Conservation (phyloP, 2,888 invertebrate species). For the Macropis europaea region DNA sequence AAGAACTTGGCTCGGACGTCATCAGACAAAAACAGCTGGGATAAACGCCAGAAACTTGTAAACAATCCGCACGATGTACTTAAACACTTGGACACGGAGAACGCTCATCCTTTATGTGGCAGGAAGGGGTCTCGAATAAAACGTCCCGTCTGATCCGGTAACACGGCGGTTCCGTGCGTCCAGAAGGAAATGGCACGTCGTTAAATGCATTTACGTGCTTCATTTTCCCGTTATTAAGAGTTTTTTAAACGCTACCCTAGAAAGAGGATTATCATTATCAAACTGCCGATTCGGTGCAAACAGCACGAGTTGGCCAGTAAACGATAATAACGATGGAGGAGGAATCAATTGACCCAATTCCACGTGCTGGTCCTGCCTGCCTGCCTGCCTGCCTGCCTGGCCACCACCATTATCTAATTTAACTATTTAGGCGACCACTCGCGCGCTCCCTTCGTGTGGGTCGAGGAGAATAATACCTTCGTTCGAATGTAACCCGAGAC, state of each 20-base stretch:
- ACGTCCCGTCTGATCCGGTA: neutral
- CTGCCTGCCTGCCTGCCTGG: constrained; percentile 44
- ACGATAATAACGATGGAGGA: constrained; percentile 53
- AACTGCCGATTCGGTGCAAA: constrained; percentile 38
- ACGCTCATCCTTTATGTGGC: neutral
- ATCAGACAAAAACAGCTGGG: constrained; percentile 18
- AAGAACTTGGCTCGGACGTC: constrained; percentile 21
- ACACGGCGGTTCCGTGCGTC: neutral
- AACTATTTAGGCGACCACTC: constrained; percentile 70
- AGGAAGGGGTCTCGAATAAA: neutral
- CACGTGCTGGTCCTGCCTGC: constrained; percentile 54
- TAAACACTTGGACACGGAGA: constrained; percentile 1
- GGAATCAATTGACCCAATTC: constrained; percentile 75
- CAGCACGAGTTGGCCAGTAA: constrained; percentile 44
- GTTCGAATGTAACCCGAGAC: constrained; percentile 34
- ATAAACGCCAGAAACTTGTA: constrained; percentile 19
- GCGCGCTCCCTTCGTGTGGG: constrained; percentile 16
- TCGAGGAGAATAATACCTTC: constrained; percentile 38
- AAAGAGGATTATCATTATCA: constrained; percentile 33
- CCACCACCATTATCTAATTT: constrained; percentile 70
- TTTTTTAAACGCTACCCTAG: neutral
- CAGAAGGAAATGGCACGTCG: neutral
- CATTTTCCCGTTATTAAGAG: neutral
- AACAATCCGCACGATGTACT: constrained; percentile 12
- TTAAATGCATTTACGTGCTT: neutral